phyloP scores from a whole-genome alignment of 2,113 vertebrate genomes.

The Epinephelus cyanopodus region DNA sequence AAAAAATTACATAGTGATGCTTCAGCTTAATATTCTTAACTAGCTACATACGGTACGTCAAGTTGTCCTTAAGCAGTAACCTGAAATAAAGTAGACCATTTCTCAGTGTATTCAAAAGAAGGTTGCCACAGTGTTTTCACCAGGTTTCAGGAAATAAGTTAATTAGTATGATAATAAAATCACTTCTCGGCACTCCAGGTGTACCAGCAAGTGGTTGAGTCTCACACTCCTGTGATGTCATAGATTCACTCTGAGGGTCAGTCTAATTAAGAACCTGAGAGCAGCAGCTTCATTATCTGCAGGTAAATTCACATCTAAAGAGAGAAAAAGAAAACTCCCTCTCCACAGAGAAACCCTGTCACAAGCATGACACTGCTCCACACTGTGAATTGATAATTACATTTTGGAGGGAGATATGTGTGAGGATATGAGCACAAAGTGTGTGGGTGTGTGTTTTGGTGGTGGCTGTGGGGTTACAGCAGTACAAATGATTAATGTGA shows the following conservation, averaged over 20 bases:
- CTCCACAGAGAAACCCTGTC: slow-evolving; percentile 21
- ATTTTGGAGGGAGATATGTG: slow-evolving; percentile 28
- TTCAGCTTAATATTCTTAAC: not conserved
- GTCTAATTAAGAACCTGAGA: slow-evolving; percentile 65
- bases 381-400: slow-evolving; percentile 39
- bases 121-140: not conserved
- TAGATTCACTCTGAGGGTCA: slow-evolving; percentile 43
- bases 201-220: slow-evolving; percentile 16
- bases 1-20: not conserved
- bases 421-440: slow-evolving; percentile 18
- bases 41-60: not conserved
- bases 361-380: slow-evolving; percentile 36
- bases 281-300: slow-evolving; percentile 34
- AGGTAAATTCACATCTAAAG: slow-evolving; percentile 43
- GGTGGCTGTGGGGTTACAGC: not conserved
- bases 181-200: not conserved
- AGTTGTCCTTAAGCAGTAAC: not conserved
- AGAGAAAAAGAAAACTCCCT: slow-evolving; percentile 28
- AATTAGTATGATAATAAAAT: slow-evolving; percentile 30
- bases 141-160: not conserved
- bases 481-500: slow-evolving; percentile 58
- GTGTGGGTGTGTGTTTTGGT: not conserved
- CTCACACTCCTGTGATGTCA: slow-evolving; percentile 33
- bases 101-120: not conserved
- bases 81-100: not conserved